phyloP scores from a whole-genome alignment of 35 echinoderm and acorn worm genomes.

The Eucidaris tribuloides region DNA sequence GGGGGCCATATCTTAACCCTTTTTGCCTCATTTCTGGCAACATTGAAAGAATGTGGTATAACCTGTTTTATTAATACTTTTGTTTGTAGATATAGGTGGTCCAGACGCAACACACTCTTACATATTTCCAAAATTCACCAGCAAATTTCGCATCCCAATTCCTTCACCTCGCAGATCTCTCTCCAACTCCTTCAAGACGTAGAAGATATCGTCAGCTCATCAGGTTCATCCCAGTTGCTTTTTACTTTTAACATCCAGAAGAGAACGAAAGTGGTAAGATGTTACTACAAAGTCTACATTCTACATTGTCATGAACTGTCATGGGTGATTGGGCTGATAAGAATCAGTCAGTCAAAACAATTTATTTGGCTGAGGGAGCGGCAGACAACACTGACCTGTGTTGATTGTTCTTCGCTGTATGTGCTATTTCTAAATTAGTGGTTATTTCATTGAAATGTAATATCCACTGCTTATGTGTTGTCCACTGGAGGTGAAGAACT shows the following conservation, averaged over 20 bases:
- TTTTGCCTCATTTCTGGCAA: no score
- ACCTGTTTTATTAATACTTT: background rate
- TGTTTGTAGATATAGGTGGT: no score
- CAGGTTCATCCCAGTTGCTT: conserved; percentile 11
- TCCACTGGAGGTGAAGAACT: no score
- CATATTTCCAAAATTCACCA: no score
- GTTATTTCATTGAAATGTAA: background rate
- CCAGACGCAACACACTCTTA: no score
- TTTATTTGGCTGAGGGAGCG: background rate
- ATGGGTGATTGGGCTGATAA: no score
- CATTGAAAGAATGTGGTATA: background rate
- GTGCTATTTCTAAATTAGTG: background rate
- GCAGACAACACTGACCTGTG: background rate
- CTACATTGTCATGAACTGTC: background rate
- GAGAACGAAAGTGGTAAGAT: background rate
- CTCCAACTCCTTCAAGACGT: background rate
- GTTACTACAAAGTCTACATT: no score
- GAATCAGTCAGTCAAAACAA: no score
- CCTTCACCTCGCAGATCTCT: background rate
- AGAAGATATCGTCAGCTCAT: background rate
- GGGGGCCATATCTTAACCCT: no score
- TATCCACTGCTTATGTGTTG: no score
- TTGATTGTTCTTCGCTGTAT: background rate
- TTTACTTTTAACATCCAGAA: background rate
- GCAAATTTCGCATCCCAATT: background rate